Conservation (phyloP, 2,797 vertebrate species). For the Lagorchestes hirsutus region DNA sequence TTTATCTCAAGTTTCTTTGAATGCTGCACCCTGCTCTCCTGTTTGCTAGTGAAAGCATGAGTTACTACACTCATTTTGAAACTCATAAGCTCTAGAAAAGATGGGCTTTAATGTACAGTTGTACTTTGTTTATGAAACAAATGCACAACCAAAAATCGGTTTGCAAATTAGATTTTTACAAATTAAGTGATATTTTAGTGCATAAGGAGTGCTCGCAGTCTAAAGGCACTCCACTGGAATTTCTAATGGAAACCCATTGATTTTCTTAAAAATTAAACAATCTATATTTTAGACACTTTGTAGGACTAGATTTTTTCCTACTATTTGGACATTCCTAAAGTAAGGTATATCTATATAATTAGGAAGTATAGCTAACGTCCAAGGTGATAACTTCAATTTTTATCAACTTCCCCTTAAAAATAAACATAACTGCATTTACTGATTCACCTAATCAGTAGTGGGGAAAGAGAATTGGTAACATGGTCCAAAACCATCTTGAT, state of each 20-base stretch:
- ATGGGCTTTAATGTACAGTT: not conserved
- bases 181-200: not conserved
- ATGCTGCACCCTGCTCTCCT: not conserved
- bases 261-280: not conserved
- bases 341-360: not conserved
- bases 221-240: not conserved
- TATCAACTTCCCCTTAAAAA: not conserved
- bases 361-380: not conserved
- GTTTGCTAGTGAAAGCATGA: not conserved
- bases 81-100: not conserved
- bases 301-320: conserved; percentile 2
- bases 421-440: not conserved
- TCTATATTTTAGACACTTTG: not conserved
- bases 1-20: not conserved
- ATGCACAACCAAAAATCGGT: not conserved
- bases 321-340: not conserved
- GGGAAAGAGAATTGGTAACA: not conserved
- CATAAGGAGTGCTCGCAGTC: not conserved
- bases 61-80: not conserved
- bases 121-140: conserved; percentile 17
- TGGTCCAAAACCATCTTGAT: not conserved
- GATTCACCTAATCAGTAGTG: not conserved
- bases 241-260: not conserved
- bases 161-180: not conserved
- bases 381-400: not conserved